Evolutionary conservation across 2,113 vertebrate species (phyloP).

Genomic region (Mola mola): DNA sequence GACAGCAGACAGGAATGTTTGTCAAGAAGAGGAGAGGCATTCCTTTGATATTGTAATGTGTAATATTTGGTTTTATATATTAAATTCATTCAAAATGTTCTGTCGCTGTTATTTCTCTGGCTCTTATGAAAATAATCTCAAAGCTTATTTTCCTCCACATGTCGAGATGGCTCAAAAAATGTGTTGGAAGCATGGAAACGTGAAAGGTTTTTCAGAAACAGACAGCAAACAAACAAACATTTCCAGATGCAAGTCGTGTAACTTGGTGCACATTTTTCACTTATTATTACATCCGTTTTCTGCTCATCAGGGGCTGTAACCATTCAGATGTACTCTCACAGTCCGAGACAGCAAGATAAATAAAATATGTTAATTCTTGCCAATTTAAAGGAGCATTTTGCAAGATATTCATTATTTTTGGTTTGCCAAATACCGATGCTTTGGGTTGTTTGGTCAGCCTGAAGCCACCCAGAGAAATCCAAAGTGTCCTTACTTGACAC

Average conservation of each 20-base stretch:
- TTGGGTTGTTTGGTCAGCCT: too few species aligned
- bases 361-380: too few species aligned
- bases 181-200: neutral
- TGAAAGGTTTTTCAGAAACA: too few species aligned
- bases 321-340: too few species aligned
- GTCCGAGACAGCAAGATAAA: too few species aligned
- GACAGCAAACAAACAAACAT: constrained; percentile 18
- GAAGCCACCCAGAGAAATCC: too few species aligned
- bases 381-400: too few species aligned
- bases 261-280: too few species aligned
- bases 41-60: constrained; percentile 63
- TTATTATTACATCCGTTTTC: too few species aligned
- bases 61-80: constrained; percentile 66
- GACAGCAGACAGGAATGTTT: constrained; percentile 40
- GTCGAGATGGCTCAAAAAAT: neutral
- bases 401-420: neutral
- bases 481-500: too few species aligned
- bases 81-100: constrained; percentile 63
- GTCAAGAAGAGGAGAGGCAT: constrained; percentile 59
- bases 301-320: too few species aligned
- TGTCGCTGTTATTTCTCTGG: constrained; percentile 33
- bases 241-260: neutral
- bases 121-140: constrained; percentile 33
- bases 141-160: neutral
- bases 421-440: too few species aligned